Base-by-base conservation (phyloP, 2,797 vertebrate genomes). In the Enteromius afrohamiltoni region DNA sequence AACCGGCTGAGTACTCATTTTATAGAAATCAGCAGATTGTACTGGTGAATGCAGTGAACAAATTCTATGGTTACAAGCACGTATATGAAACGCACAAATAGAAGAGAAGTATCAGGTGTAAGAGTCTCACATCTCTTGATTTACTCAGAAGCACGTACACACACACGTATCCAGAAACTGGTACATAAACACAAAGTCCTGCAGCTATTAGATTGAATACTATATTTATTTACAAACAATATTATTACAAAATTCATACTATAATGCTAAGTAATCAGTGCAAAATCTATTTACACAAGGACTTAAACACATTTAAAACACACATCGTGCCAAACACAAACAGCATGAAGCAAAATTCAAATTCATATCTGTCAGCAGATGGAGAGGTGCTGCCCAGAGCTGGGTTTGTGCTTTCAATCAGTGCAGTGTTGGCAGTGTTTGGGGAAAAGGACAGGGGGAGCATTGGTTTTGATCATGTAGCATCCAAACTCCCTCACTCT, bases 371-470 rank as follows among this genome's bases (percentile, higher is more conserved):
- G 80, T 82, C 82, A 82, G 70, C 51, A 45, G 79, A 88, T 82
- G 58, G 64, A 60, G 78, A 85, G 70, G 86, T 65, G 74, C 77
- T 73, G 78, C 68, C 74, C 79, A 78, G 77, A 76, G 53, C 67
- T 67, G 49, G 67, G 53, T 78, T 53, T 60, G 78, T 68, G 58
- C 31, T 77, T 78, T 89, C 92, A 90, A 91, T 93, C 90, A 93
- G 45, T 90, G 89, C 92, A 91, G 90, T 89, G 90, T 93, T 93
- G 93, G 87, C 79, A 91, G 60, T 58, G 5, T 80, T 85, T 84
- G 83, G 89, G 86, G 88, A 89, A 85, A 89, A 70, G 84, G 80
- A 87, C 84, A 88, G 79, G 86, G 88, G 88, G 80, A 89, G 86
- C 60, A 78, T n/a, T 77, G 74, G 64, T 69, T 83, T 77, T 82